Evolutionary conservation across 2,888 invertebrate genomes (phyloP).

Genomic region (Gymnosoma rotundatum): DNA sequence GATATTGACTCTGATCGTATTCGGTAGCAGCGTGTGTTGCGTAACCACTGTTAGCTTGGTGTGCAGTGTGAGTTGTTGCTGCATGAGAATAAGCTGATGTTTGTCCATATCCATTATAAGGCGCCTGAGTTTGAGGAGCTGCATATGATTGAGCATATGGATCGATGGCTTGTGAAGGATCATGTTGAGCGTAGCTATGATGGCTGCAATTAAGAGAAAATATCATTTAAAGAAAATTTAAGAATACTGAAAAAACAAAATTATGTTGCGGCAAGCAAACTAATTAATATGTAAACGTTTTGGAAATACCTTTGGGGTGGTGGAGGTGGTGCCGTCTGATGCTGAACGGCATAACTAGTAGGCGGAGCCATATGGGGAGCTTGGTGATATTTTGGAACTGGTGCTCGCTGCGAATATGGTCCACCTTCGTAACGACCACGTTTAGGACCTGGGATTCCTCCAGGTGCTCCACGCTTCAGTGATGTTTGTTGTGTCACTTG

Average conservation of each 20-base stretch:
- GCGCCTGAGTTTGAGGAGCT: slow-evolving; percentile 77
- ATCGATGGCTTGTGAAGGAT: slow-evolving; percentile 81
- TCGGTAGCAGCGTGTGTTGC: slow-evolving; percentile 76
- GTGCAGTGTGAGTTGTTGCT: slow-evolving; percentile 73
- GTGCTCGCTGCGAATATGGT: slow-evolving; percentile 80
- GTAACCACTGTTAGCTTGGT: slow-evolving; percentile 78
- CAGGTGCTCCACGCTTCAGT: slow-evolving; percentile 81
- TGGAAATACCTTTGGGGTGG: slow-evolving; percentile 75
- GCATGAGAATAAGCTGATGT: slow-evolving; percentile 78
- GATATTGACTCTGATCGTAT: slow-evolving; percentile 82
- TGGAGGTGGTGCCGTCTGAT: slow-evolving; percentile 75
- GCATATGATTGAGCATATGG: slow-evolving; percentile 81
- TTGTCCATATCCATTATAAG: slow-evolving; percentile 81
- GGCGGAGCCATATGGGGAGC: slow-evolving; percentile 74
- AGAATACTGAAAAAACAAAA: background rate
- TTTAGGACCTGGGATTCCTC: slow-evolving; percentile 81
- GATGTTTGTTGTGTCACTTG: slow-evolving; percentile 81
- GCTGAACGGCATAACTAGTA: slow-evolving; percentile 76
- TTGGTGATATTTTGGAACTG: slow-evolving; percentile 81
- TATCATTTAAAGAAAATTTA: background rate
- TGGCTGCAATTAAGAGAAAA: slow-evolving; percentile 73
- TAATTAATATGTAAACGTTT: background rate
- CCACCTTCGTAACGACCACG: slow-evolving; percentile 82
- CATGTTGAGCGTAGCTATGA: slow-evolving; percentile 80
- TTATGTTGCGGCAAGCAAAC: background rate